A percentile compares a stretch with the other conserved stretches of the same genome.
These are phyloP conservation scores for Pangasius sanitwongsei DNA, from an alignment of 2,797 vertebrate genomes.

Conservation along the genomic window DNA sequence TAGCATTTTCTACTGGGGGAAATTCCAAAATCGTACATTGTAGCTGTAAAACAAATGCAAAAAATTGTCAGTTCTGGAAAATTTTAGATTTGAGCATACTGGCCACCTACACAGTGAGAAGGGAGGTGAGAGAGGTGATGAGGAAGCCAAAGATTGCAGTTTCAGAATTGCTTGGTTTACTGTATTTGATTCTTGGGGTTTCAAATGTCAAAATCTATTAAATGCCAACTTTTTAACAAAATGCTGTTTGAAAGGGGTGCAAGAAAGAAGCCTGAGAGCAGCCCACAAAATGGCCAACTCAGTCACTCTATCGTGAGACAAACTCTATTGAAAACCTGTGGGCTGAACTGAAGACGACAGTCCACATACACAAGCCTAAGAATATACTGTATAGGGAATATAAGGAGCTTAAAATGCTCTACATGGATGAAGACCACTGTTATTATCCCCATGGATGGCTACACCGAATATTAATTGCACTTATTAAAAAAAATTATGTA, in stretches of 20 bases:
- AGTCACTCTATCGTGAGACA: not conserved
- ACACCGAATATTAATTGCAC: not conserved
- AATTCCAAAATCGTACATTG: constrained; percentile 6
- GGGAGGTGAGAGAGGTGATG: not conserved
- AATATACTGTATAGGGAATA: not conserved
- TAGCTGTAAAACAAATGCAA: constrained; percentile 5
- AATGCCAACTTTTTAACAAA: not conserved
- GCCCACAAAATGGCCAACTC: not conserved
- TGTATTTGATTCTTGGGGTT: not conserved
- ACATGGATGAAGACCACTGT: not conserved
- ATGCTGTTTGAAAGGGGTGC: not conserved
- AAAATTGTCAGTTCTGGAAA: not conserved
- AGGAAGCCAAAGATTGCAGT: not conserved
- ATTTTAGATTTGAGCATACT: not conserved
- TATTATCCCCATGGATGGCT: not conserved
- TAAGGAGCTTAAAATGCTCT: not conserved
- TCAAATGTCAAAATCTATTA: constrained; percentile 1
- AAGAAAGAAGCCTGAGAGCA: not conserved
- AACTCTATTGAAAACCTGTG: not conserved
- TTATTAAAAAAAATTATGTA: not conserved
- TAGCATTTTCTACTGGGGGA: not conserved
- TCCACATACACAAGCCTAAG: not conserved
- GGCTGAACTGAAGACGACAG: not conserved
- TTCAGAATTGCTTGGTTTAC: not conserved
- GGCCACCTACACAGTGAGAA: constrained; percentile 2